These are phyloP conservation scores for Platynereis dumerilii DNA, from an alignment of 2,888 invertebrate species.

Conservation along the genomic window DNA sequence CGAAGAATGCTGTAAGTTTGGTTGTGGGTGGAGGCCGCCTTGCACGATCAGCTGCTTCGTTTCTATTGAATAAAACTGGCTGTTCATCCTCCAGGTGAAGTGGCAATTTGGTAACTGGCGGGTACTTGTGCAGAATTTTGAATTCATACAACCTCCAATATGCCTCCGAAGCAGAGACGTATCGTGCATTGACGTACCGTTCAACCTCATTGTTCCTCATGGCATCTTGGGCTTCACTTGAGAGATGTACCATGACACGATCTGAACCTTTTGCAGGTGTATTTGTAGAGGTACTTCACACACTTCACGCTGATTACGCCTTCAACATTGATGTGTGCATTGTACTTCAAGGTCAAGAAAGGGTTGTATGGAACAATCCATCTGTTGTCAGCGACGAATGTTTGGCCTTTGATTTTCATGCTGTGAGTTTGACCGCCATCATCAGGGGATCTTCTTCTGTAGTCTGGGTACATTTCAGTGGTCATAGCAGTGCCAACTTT, in stretches of 20 bases:
- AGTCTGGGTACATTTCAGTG: conserved; percentile 19
- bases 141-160: no score
- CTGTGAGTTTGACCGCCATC: background rate
- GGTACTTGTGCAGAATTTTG: no score
- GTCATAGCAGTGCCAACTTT: background rate
- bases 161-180: no score
- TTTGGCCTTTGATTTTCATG: background rate
- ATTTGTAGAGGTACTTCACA: conserved; percentile 51
- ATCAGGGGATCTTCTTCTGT: conserved; percentile 12
- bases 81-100: no score
- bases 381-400: background rate
- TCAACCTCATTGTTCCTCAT: background rate
- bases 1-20: no score
- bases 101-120: no score
- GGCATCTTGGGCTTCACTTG: background rate
- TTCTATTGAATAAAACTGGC: no score
- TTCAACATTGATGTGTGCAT: conserved; percentile 62
- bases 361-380: conserved; percentile 59
- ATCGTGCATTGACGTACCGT: no score
- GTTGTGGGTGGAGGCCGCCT: no score
- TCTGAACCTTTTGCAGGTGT: conserved; percentile 28
- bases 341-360: conserved; percentile 33
- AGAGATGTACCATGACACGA: background rate
- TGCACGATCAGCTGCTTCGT: no score
- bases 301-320: conserved; percentile 37